Evolutionary conservation across 2,888 invertebrate species (phyloP), one percentile per base, ranked within the genome.

Genomic region (Tipula confusa): DNA sequence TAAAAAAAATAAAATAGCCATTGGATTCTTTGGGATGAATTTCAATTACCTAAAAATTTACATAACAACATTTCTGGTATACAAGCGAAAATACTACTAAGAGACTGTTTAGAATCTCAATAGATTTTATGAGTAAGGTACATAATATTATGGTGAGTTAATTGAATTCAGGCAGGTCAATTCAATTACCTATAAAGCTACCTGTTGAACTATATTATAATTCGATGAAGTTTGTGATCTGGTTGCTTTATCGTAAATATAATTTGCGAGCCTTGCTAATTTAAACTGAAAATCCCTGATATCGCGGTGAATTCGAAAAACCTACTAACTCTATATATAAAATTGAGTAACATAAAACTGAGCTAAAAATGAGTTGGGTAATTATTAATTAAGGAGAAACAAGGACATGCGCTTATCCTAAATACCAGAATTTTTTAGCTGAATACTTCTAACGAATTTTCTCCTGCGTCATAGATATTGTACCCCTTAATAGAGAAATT

Each of bases 21-120:
- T 24, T 64, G 64, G 64, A 64, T 64, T 64, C 24, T 64, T 64
- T 64, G 64, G 64, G 64, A 64, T 64, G 64, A 64, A 64, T 64
- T 64, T 64, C 64, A 64, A 64, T 64, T 64, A 64, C 64, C 64
- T 24, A 1, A 64, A 64, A 64, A 64, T 64, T 64, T 64, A 64
- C 64, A 64, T 64, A 43, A 43, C 15, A 43, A 15, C 2, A 43
- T 9, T 64, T 64, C 24, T 64, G 64, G 24, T 64, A 9, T 24
- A 24, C 43, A 15, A 43, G 11, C 33, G 33, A 9, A n/a, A n/a
- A 64, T 64, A 64, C 64, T 36, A 9, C 36, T 15, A 43, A 43
- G 64, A 9, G 38, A 9, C 64, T 64, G 9, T 64, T 11, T 24
- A 0, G 64, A 64, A 64, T 64, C 24, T 24, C 18, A 64, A 24